Evolutionary conservation across 2,113 vertebrate species (phyloP).

Genomic region (Neogale vison): DNA sequence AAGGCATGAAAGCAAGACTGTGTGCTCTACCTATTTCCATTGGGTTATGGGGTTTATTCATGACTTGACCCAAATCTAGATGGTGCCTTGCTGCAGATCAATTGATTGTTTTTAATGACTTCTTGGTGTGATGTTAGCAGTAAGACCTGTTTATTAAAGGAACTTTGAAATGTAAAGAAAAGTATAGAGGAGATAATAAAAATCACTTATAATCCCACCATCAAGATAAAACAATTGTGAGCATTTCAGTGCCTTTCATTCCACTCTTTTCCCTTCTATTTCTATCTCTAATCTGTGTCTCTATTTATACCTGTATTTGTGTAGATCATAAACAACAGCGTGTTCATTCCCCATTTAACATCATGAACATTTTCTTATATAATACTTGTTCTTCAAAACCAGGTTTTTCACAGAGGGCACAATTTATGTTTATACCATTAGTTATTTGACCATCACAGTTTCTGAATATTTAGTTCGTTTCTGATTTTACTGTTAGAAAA

Average conservation of each 20-base stretch:
- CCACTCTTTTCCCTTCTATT: background rate
- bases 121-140: background rate
- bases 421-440: background rate
- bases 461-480: background rate
- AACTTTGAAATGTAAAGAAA: background rate
- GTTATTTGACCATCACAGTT: background rate
- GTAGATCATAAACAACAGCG: background rate
- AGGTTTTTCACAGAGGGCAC: background rate
- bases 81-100: background rate
- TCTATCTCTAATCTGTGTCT: background rate
- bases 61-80: background rate
- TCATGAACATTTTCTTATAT: background rate
- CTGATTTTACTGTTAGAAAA: background rate
- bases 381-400: background rate
- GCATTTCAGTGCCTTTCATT: background rate
- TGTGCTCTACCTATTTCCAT: background rate
- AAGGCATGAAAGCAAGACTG: background rate
- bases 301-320: background rate
- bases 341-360: background rate
- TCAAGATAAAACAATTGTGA: background rate
- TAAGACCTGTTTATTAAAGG: background rate
- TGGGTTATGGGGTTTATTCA: background rate
- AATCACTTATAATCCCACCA: background rate
- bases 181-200: background rate
- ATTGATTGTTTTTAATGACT: background rate